Conservation (phyloP, 2,888 invertebrate genomes). For the Cotesia congregata region DNA sequence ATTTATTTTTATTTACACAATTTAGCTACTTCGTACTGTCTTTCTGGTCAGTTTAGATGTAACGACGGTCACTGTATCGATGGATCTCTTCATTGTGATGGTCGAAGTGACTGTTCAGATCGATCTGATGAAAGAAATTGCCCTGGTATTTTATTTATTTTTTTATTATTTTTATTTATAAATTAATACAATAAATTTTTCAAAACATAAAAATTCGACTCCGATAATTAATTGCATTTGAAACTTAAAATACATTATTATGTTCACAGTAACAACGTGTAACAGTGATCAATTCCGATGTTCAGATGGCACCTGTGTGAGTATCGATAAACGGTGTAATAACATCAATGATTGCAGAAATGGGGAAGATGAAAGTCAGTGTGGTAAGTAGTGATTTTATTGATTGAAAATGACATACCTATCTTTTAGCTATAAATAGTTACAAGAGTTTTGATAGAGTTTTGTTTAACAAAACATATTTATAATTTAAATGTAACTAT, state of each 20-base stretch:
- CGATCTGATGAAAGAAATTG: constrained; percentile 75
- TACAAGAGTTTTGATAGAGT: background rate
- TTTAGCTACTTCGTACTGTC: constrained; percentile 64
- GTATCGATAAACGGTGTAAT: constrained; percentile 72
- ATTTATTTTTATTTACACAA: constrained; percentile 41
- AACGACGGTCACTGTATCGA: constrained; percentile 73
- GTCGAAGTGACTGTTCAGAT: constrained; percentile 73
- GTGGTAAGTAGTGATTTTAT: constrained; percentile 64
- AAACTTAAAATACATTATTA: constrained; percentile 35
- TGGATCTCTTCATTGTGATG: constrained; percentile 68
- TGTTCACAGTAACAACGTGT: constrained; percentile 68
- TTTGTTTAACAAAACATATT: background rate
- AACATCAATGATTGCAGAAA: constrained; percentile 72
- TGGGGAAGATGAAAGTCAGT: constrained; percentile 74
- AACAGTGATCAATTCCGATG: constrained; percentile 74
- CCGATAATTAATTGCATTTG: constrained; percentile 48
- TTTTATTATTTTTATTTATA: constrained; percentile 20
- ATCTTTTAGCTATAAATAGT: background rate
- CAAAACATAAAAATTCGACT: constrained; percentile 72
- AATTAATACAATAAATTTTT: background rate
- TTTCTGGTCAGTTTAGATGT: constrained; percentile 73
- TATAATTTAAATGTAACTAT: background rate
- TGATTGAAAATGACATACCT: background rate
- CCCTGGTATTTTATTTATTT: constrained; percentile 57
- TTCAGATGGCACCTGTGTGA: constrained; percentile 73